Evolutionary conservation across 2,113 vertebrate genomes (phyloP).

Genomic region (Sorex araneus): DNA sequence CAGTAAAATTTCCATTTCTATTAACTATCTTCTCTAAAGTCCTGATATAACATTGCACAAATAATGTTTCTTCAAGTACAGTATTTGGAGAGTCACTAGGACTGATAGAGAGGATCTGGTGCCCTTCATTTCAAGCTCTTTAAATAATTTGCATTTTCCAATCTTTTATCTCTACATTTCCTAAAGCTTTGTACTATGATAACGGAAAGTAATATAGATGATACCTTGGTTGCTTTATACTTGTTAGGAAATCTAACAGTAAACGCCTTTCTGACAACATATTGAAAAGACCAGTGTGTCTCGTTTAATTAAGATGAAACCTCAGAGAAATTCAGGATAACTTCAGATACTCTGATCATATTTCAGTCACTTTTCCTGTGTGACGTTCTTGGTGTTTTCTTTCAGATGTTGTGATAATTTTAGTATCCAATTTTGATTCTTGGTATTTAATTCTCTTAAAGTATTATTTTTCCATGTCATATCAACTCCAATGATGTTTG

Average conservation of each 20-base stretch:
- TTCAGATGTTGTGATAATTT: conserved; percentile 30
- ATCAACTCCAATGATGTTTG: background rate
- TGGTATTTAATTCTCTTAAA: background rate
- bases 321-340: conserved; percentile 24
- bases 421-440: conserved; percentile 31
- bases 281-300: background rate
- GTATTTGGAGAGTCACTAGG: no score
- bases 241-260: conserved; percentile 22
- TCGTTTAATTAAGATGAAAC: conserved; percentile 48
- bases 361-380: conserved; percentile 29
- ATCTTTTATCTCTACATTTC: background rate
- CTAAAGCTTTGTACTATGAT: background rate
- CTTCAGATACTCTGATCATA: conserved; percentile 47
- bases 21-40: background rate
- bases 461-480: background rate
- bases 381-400: conserved; percentile 25
- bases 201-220: background rate
- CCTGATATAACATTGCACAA: background rate
- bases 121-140: background rate
- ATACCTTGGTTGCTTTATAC: background rate
- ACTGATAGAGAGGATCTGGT: background rate
- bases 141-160: background rate
- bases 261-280: background rate
- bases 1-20: conserved; percentile 25
- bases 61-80: no score